Percentiles rank a stretch among this genome's conserved stretches.
phyloP scores from a whole-genome alignment of 2,888 invertebrate genomes.

The Platypus cylindrus region DNA sequence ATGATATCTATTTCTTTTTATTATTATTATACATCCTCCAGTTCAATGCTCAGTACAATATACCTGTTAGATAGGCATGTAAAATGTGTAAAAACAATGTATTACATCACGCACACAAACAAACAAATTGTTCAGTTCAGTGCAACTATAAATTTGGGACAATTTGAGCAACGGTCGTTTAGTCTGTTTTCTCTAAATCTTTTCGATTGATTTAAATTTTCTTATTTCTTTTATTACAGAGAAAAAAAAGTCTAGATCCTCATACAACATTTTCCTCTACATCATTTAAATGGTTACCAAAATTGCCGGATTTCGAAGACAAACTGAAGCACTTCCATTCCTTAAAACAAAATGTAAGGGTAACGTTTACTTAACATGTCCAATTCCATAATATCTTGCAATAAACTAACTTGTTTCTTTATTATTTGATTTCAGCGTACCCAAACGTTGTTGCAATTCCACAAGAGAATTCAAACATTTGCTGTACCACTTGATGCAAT shows the following conservation, averaged over 20 bases:
- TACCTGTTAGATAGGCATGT: too few relatives aligned
- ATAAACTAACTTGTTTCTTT: conserved; percentile 5
- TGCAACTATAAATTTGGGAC: too few relatives aligned
- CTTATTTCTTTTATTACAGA: conserved; percentile 4
- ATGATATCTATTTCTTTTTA: too few relatives aligned
- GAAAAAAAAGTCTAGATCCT: conserved; percentile 1
- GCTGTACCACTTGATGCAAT: conserved; percentile 59
- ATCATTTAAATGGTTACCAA: conserved; percentile 5
- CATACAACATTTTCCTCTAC: background rate
- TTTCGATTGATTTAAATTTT: background rate
- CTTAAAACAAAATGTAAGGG: background rate
- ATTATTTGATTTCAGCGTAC: conserved; percentile 35
- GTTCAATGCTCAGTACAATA: too few relatives aligned
- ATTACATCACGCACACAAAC: too few relatives aligned
- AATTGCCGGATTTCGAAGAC: conserved; percentile 1
- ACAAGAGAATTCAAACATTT: conserved; percentile 55
- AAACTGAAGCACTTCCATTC: background rate
- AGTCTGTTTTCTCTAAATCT: too few relatives aligned
- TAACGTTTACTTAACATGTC: too few relatives aligned
- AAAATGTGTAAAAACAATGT: too few relatives aligned
- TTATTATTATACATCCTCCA: too few relatives aligned
- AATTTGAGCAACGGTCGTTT: too few relatives aligned
- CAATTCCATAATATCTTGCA: too few relatives aligned
- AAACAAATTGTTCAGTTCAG: too few relatives aligned
- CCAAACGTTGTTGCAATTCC: conserved; percentile 43